Conservation (phyloP, 2,113 vertebrate species). For the Oriolus oriolus region DNA sequence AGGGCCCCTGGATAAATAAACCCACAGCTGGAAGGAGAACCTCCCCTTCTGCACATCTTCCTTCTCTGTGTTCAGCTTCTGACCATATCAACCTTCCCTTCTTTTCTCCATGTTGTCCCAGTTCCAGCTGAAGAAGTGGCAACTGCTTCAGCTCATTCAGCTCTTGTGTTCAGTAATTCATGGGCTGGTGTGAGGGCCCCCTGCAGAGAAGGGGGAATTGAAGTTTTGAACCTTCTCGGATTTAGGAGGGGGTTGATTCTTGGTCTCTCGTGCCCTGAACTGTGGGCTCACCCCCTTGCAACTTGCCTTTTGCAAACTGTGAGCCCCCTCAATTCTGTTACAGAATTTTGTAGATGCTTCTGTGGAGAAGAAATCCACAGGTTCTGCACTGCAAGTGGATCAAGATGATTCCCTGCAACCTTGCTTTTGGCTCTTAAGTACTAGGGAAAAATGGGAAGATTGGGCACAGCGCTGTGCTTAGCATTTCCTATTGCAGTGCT, state of each 20-base stretch:
- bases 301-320: background rate
- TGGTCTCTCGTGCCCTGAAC: accelerated
- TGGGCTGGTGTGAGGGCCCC: background rate
- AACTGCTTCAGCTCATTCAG: background rate
- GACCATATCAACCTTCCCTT: accelerated
- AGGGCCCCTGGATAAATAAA: background rate
- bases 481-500: background rate
- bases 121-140: background rate
- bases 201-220: background rate
- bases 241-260: background rate
- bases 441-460: background rate
- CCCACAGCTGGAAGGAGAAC: background rate
- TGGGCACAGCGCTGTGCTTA: background rate
- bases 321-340: background rate
- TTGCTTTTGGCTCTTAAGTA: background rate
- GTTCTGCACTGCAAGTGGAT: background rate
- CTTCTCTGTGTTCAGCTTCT: background rate
- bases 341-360: background rate
- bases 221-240: background rate
- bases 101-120: background rate
- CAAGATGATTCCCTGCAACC: background rate
- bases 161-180: background rate
- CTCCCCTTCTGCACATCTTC: background rate
- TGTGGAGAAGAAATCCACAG: background rate
- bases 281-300: background rate